These are phyloP conservation scores for Vandiemenella viatica DNA, from an alignment of 2,888 invertebrate genomes.

Conservation along the genomic window DNA sequence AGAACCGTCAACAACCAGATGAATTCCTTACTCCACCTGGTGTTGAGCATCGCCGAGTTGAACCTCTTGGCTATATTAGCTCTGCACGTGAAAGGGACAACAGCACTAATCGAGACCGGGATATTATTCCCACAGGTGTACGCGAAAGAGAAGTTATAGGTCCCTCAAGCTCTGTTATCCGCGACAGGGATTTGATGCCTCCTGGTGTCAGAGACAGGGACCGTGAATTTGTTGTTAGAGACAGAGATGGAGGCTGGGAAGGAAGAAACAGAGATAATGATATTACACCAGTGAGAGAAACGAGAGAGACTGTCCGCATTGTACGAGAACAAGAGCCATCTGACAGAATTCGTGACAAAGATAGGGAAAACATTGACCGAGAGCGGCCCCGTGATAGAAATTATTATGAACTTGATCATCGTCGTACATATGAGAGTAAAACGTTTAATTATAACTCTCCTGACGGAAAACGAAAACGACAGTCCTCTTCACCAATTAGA, in stretches of 20 bases:
- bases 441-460: slow-evolving; percentile 8
- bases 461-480: slow-evolving; percentile 4
- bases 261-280: too few species aligned
- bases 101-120: background rate
- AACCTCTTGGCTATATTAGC: background rate
- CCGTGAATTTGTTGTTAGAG: background rate
- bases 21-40: slow-evolving; percentile 11
- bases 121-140: background rate
- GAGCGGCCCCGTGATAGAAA: slow-evolving; percentile 19
- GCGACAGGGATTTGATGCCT: slow-evolving; percentile 4
- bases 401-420: slow-evolving; percentile 6
- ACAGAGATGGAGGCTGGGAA: slow-evolving; percentile 1
- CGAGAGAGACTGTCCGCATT: background rate
- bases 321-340: too few species aligned
- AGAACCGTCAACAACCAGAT: slow-evolving; percentile 1
- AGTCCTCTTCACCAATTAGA: slow-evolving; percentile 4
- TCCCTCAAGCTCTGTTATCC: background rate
- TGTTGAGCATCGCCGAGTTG: slow-evolving; percentile 6
- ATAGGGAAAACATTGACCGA: slow-evolving; percentile 6
- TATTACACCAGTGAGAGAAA: background rate
- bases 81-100: slow-evolving; percentile 5
- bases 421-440: slow-evolving; percentile 6
- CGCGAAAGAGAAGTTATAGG: background rate
- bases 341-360: slow-evolving; percentile 6
- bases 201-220: slow-evolving; percentile 10